Base-by-base conservation (phyloP, 2,888 invertebrate genomes). In the Phania funesta region DNA sequence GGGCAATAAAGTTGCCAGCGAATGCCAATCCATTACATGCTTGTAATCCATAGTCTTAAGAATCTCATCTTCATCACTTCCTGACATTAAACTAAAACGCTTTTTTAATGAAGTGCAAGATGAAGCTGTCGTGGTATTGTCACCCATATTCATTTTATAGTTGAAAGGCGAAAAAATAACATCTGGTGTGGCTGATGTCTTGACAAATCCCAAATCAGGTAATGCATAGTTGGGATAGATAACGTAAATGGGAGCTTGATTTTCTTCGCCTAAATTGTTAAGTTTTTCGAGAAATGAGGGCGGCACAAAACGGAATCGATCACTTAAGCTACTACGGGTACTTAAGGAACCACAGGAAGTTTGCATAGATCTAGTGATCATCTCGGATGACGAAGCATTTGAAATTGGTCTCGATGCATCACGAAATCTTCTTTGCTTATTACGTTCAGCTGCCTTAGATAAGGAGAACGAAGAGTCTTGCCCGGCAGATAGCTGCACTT, bases 1-100 rank as follows among this genome's bases (percentile, higher is more conserved):
- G 3, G 98, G 98, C 83, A 98, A 91, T 60, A 98, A 92, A 85
- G 98, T 95, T 3, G 96, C 96, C 65, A 98, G 92, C 0, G 97
- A 98, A 87, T 97, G 96, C 98, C 98, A 98, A 90, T 98, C 98
- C 88, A 95, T 94, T 8, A 98, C 95, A 88, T 98, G 97, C 48
- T 94, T 93, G 83, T 96, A 94, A 68, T 96, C 96, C 90, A 95
- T 94, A 87, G 95, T 95, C 88, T 95, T 94, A 44, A 97, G 90
- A 81, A 94, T 93, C 90, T 97, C 97, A 64, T 96, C 93, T 88
- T 97, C 97, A 94, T 95, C 52, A 50, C 85, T 86, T 46, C 78
- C 82, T 6, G 70, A 52, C 82, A 82, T 78, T 22, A 87, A 48
- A 64, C 84, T 87, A 58, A 84, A 85, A 29, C 86, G 89, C 68